These are phyloP conservation scores for Microctenopoma steveboyesi DNA, from an alignment of 2,797 vertebrate genomes.

Conservation along the genomic window DNA sequence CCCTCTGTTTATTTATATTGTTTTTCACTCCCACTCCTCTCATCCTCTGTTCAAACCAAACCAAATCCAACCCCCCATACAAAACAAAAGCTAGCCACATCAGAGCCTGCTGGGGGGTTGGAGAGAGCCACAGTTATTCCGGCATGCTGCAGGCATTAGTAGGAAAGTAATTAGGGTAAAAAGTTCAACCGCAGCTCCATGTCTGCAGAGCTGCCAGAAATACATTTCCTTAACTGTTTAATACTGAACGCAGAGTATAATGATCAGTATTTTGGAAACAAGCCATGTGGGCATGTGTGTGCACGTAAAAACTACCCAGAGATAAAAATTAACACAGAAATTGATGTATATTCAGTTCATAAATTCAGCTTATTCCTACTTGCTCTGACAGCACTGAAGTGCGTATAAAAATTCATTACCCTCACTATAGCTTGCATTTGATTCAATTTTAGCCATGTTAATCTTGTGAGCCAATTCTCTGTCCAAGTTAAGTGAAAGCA, in stretches of 20 bases:
- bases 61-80: slow-evolving; percentile 81
- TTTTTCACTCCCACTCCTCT: slow-evolving; percentile 25
- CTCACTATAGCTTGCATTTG: slow-evolving; percentile 65
- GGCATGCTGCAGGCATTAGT: slow-evolving; percentile 92
- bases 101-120: slow-evolving; percentile 89
- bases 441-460: slow-evolving; percentile 63
- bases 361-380: slow-evolving; percentile 36
- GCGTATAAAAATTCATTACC: slow-evolving; percentile 76
- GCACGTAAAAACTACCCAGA: slow-evolving; percentile 6
- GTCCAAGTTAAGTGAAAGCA: slow-evolving; percentile 71
- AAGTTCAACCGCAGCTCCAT: slow-evolving; percentile 93
- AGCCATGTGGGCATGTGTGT: slow-evolving; percentile 52
- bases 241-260: slow-evolving; percentile 80
- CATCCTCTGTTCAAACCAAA: slow-evolving; percentile 58
- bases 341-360: slow-evolving; percentile 49
- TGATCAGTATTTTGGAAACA: slow-evolving; percentile 87
- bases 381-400: slow-evolving; percentile 65
- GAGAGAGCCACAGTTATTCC: slow-evolving; percentile 92
- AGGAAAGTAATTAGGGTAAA: slow-evolving; percentile 98
- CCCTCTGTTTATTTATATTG: slow-evolving; percentile 35
- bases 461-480: slow-evolving; percentile 64
- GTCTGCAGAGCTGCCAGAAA: slow-evolving; percentile 90
- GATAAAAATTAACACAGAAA: slow-evolving; percentile 19
- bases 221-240: slow-evolving; percentile 88
- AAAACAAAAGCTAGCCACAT: slow-evolving; percentile 94